These are phyloP conservation scores for Nomia melanderi DNA, from an alignment of 1,140 invertebrate species.

Conservation along the genomic window DNA sequence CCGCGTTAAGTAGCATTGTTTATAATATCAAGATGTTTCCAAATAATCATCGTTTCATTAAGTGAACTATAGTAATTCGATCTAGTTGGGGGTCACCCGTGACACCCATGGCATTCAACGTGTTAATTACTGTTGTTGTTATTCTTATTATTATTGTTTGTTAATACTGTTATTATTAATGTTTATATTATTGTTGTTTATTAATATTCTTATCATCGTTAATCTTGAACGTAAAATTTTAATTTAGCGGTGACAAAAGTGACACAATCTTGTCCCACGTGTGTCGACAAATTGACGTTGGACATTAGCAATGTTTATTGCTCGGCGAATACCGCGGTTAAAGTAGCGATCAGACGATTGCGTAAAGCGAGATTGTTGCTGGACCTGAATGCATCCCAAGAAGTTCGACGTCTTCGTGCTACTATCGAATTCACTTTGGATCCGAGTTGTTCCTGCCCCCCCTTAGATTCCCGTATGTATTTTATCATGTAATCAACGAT, in stretches of 20 bases:
- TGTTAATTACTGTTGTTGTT: no score
- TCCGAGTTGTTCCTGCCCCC: conserved; percentile 70
- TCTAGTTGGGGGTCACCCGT: no score
- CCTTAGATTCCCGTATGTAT: conserved; percentile 73
- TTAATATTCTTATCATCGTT: no score
- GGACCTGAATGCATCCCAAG: conserved; percentile 56
- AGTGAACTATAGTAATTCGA: no score
- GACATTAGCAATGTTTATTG: conserved; percentile 73
- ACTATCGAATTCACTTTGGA: conserved; percentile 68
- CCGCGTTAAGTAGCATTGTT: no score
- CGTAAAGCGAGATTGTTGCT: conserved; percentile 71
- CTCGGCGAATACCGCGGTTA: conserved; percentile 68
- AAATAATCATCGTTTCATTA: no score
- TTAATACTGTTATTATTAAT: no score
- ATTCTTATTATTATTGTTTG: no score
- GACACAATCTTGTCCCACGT: conserved; percentile 69
- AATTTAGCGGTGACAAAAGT: conserved; percentile 32
- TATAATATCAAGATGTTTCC: no score
- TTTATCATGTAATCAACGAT: neutral
- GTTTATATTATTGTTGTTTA: neutral
- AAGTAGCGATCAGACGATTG: conserved; percentile 72
- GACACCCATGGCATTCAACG: no score
- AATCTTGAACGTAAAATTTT: conserved; percentile 34
- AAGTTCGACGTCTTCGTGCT: conserved; percentile 63
- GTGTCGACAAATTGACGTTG: conserved; percentile 68